phyloP scores from a whole-genome alignment of 2,113 vertebrate species.

The Cyphomyrus discorhynchus region DNA sequence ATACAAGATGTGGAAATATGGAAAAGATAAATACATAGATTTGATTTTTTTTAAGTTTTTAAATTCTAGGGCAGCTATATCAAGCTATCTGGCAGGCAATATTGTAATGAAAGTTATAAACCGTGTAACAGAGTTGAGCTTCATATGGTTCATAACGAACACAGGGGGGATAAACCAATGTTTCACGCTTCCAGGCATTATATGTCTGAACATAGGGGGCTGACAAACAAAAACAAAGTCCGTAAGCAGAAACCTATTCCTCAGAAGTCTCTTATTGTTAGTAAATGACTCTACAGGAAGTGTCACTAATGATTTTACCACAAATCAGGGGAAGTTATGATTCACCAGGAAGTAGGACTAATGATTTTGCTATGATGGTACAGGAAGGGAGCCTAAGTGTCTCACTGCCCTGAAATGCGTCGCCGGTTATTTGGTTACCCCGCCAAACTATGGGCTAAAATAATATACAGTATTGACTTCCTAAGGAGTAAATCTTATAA shows the following conservation, averaged over 20 bases:
- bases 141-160: background rate
- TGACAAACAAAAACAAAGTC: background rate
- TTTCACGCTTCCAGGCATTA: background rate
- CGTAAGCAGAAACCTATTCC: background rate
- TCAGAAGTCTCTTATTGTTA: background rate
- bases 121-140: background rate
- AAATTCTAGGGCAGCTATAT: background rate
- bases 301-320: background rate
- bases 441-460: background rate
- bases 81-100: background rate
- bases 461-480: background rate
- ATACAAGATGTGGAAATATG: background rate
- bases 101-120: background rate
- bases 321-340: background rate
- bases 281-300: background rate
- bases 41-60: background rate
- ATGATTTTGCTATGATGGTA: background rate
- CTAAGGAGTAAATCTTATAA: background rate
- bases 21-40: background rate
- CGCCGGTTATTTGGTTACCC: background rate
- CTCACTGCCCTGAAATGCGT: background rate
- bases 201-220: background rate
- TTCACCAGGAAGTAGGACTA: background rate
- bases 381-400: background rate
- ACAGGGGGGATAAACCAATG: background rate